phyloP scores from a whole-genome alignment of 2,888 invertebrate genomes.

The Ormyrus labotus region DNA sequence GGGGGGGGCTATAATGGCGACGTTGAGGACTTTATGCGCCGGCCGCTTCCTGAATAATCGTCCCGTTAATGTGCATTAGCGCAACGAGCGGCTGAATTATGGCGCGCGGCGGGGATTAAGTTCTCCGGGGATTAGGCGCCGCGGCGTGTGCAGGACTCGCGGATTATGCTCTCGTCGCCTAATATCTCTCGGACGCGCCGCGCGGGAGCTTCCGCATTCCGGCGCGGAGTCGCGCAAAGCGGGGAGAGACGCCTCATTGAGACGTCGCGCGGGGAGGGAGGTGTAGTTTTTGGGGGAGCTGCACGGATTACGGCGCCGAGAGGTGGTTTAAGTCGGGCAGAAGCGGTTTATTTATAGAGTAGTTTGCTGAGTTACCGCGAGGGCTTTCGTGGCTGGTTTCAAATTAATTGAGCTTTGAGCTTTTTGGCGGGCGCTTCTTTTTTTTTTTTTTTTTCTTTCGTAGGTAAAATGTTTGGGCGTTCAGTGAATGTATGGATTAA shows the following conservation, averaged over 20 bases:
- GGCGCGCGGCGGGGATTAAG: conserved; percentile 8
- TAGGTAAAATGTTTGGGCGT: too few relatives aligned
- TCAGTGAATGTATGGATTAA: too few relatives aligned
- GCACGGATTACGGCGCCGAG: too few relatives aligned
- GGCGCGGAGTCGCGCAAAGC: not conserved
- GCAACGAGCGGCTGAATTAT: conserved; percentile 20
- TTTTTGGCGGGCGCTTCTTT: too few relatives aligned
- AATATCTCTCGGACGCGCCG: conserved; percentile 23
- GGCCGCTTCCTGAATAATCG: conserved; percentile 37
- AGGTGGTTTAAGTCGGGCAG: too few relatives aligned
- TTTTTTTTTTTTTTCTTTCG: too few relatives aligned
- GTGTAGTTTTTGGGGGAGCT: not conserved
- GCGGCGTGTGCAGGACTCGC: not conserved
- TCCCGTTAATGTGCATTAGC: conserved; percentile 50
- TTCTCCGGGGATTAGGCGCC: conserved; percentile 22
- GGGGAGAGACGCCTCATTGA: not conserved
- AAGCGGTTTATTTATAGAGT: too few relatives aligned
- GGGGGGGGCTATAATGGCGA: conserved; percentile 11
- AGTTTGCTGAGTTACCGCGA: too few relatives aligned
- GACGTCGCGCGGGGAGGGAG: not conserved
- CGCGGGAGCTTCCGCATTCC: not conserved
- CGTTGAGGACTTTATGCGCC: conserved; percentile 45
- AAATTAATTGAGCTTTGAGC: too few relatives aligned
- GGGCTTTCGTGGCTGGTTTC: too few relatives aligned
- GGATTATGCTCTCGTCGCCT: conserved; percentile 39